These are phyloP conservation scores for Ectemnius continuus DNA, from an alignment of 2,888 invertebrate species.

Conservation along the genomic window DNA sequence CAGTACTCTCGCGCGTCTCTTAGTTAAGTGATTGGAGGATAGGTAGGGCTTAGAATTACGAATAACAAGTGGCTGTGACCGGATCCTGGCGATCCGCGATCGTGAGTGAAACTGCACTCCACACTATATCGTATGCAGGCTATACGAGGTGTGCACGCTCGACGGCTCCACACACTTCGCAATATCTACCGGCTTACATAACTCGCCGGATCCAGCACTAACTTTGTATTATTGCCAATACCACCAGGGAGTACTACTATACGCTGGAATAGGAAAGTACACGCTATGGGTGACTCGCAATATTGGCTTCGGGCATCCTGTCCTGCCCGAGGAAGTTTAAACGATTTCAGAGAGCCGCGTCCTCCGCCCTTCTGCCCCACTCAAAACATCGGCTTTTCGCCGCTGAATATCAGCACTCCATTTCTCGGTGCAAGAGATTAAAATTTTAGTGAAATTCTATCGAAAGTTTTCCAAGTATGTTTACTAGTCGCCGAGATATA, in stretches of 20 bases:
- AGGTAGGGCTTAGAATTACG: too few relatives aligned
- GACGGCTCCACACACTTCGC: constrained; percentile 34
- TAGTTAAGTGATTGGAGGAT: too few relatives aligned
- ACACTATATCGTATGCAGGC: not conserved
- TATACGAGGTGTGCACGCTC: constrained; percentile 23
- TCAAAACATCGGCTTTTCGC: too few relatives aligned
- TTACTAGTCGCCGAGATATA: too few relatives aligned
- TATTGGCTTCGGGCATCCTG: not conserved
- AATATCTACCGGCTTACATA: constrained; percentile 35
- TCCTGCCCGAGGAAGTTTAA: not conserved
- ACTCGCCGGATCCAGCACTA: constrained; percentile 24
- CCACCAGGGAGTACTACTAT: constrained; percentile 4
- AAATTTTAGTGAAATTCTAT: too few relatives aligned
- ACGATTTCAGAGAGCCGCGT: too few relatives aligned
- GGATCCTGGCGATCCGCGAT: not conserved
- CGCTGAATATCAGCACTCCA: too few relatives aligned
- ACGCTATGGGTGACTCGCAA: constrained; percentile 16
- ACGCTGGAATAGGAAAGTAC: constrained; percentile 8
- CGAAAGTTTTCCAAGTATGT: too few relatives aligned
- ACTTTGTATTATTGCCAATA: constrained; percentile 51
- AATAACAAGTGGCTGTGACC: too few relatives aligned
- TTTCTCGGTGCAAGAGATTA: too few relatives aligned
- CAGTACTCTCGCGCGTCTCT: too few relatives aligned
- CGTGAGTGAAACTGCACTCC: constrained; percentile 23
- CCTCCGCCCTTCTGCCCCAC: too few relatives aligned